phyloP scores from a whole-genome alignment of 2,797 vertebrate genomes.

The Acipenser oxyrinchus region DNA sequence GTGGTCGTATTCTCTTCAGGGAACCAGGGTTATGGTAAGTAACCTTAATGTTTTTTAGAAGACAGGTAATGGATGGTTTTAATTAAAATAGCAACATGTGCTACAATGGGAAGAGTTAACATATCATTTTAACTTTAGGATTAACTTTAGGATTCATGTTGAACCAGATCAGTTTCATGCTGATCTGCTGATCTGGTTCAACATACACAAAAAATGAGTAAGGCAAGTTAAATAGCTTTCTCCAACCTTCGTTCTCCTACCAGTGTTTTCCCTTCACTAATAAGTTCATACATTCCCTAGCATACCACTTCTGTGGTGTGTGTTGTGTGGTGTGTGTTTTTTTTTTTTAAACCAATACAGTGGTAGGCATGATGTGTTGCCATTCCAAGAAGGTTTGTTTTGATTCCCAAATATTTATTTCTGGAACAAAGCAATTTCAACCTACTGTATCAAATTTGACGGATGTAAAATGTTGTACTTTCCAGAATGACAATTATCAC shows the following conservation, averaged over 20 bases:
- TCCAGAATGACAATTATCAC: neutral
- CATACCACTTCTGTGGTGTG: neutral
- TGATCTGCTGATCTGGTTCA: constrained; percentile 11
- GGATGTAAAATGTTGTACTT: neutral
- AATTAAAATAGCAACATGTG: no score
- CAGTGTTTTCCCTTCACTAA: neutral
- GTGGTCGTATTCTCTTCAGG: no score
- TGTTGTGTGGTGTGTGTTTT: neutral
- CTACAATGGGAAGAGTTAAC: no score
- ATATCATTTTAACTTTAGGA: neutral
- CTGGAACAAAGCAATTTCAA: no score
- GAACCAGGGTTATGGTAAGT: no score
- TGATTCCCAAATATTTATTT: neutral
- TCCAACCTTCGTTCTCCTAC: neutral
- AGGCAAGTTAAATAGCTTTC: constrained; percentile 7
- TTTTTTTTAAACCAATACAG: neutral
- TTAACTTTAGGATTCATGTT: constrained; percentile 7
- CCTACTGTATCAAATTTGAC: neutral
- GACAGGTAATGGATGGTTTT: no score
- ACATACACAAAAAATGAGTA: constrained; percentile 8
- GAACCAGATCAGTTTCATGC: constrained; percentile 2
- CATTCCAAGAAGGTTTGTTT: neutral
- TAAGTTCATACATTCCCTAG: neutral
- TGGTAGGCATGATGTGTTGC: constrained; percentile 1
- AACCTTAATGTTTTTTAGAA: no score